Conservation (phyloP, 1,140 invertebrate genomes). For the Aphelinus atriplicis region DNA sequence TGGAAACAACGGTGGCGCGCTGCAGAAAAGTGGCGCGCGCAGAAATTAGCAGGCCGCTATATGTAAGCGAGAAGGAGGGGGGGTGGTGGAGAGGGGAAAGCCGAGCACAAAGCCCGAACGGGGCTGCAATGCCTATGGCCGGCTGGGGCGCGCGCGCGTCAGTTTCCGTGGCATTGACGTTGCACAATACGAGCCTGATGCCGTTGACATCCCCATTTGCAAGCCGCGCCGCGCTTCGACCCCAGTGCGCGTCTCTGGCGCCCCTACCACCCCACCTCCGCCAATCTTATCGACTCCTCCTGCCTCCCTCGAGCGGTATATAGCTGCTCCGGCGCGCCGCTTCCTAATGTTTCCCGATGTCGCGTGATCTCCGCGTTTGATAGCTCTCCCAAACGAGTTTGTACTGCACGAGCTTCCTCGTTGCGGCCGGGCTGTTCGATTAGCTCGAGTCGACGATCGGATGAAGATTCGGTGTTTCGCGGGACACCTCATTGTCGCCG, state of each 20-base stretch:
- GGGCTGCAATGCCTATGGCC: not conserved
- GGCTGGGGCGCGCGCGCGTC: slow-evolving; percentile 40
- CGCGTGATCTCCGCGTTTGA: too few species aligned
- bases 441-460: too few species aligned
- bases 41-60: too few species aligned
- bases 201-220: slow-evolving; percentile 59
- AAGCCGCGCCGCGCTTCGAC: slow-evolving; percentile 15
- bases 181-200: slow-evolving; percentile 56
- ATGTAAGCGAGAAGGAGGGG: too few species aligned
- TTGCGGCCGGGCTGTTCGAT: too few species aligned
- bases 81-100: not conserved
- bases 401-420: too few species aligned
- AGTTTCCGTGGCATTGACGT: slow-evolving; percentile 55
- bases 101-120: slow-evolving; percentile 25
- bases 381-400: too few species aligned
- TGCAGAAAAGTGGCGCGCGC: too few species aligned
- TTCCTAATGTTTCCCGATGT: slow-evolving; percentile 23
- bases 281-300: not conserved
- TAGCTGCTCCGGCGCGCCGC: slow-evolving; percentile 31
- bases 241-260: too few species aligned
- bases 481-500: too few species aligned
- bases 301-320: slow-evolving; percentile 47
- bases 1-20: not conserved
- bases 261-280: too few species aligned
- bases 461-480: too few species aligned